Conservation (phyloP, 2,113 vertebrate genomes). For the Quiscalus mexicanus region DNA sequence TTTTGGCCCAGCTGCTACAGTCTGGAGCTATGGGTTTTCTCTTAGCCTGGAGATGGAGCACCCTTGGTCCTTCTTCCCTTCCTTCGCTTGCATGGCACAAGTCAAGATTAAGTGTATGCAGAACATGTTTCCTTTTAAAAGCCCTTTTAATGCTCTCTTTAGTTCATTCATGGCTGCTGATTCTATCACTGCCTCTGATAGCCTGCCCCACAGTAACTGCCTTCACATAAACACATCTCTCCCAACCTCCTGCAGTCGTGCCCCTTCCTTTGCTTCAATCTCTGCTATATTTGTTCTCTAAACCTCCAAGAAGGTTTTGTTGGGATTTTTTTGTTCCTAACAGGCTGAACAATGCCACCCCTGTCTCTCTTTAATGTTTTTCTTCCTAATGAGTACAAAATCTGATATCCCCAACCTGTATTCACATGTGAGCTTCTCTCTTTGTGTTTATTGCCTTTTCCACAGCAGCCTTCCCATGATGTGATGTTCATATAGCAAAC, state of each 20-base stretch:
- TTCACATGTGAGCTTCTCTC: not conserved
- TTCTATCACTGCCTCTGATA: not conserved
- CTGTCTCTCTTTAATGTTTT: not conserved
- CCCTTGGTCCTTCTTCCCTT: not conserved
- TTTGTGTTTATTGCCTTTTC: not conserved
- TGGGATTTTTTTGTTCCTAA: not conserved
- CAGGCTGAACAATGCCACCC: not conserved
- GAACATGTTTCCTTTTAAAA: not conserved
- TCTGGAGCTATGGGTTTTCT: not conserved
- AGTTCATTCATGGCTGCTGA: not conserved
- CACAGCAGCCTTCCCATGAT: not conserved
- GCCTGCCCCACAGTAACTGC: not conserved
- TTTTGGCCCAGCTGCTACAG: not conserved
- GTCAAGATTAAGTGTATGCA: not conserved
- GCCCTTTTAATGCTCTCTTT: not conserved
- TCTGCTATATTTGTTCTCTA: not conserved
- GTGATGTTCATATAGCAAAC: not conserved
- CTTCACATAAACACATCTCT: not conserved
- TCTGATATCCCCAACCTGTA: not conserved
- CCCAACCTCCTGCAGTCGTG: not conserved
- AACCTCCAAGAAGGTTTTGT: not conserved
- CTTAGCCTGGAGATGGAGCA: not conserved
- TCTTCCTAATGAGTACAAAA: conserved; percentile 16
- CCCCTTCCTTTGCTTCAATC: not conserved
- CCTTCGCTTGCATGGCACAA: not conserved